phyloP scores from a whole-genome alignment of 2,113 vertebrate species.

The Zingel zingel region DNA sequence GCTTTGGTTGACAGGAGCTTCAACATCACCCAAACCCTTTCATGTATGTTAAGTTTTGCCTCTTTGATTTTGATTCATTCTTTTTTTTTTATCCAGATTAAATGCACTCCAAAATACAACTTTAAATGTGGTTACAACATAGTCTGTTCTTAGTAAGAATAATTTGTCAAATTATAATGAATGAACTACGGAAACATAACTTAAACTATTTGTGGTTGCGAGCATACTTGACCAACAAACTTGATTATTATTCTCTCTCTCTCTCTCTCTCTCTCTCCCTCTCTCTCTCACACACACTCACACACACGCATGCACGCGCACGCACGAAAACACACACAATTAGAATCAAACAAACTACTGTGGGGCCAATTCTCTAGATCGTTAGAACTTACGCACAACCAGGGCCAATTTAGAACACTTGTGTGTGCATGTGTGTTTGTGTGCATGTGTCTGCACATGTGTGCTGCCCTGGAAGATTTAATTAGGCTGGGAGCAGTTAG shows the following conservation, averaged over 20 bases:
- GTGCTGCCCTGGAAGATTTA: constrained; percentile 78
- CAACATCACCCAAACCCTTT: neutral
- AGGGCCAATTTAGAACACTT: constrained; percentile 67
- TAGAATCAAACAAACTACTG: constrained; percentile 56
- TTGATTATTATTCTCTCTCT: no score
- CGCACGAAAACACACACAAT: neutral
- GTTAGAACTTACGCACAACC: constrained; percentile 71
- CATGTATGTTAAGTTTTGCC: constrained; percentile 9
- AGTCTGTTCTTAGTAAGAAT: no score
- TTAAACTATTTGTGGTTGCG: no score
- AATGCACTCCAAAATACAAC: neutral
- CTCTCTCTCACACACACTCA: neutral
- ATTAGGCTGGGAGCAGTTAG: constrained; percentile 82
- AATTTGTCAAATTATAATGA: no score
- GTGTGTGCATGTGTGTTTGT: constrained; percentile 15
- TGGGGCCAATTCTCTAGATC: constrained; percentile 56
- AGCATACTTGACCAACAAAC: no score
- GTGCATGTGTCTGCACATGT: constrained; percentile 43
- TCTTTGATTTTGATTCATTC: constrained; percentile 14
- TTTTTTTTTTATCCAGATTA: constrained; percentile 3
- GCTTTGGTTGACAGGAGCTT: constrained; percentile 37
- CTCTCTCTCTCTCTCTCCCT: no score
- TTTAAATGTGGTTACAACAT: neutral
- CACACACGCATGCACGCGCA: neutral
- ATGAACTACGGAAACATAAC: no score